phyloP scores from a whole-genome alignment of 2,797 vertebrate genomes.

The Pachyuromys duprasi region DNA sequence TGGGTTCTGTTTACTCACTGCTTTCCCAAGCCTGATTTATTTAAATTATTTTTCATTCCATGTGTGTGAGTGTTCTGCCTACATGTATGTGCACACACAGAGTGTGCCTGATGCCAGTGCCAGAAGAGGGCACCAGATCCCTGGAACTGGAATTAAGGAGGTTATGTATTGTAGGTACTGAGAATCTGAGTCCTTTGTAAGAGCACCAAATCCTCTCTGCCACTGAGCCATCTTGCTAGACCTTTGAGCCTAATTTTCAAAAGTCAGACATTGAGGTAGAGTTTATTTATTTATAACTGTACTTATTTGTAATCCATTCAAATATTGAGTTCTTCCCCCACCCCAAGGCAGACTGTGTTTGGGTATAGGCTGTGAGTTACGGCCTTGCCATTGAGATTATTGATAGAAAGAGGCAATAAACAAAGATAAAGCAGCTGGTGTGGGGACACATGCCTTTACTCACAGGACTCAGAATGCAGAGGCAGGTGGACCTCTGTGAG shows the following conservation, averaged over 20 bases:
- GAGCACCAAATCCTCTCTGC: neutral
- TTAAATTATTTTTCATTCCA: neutral
- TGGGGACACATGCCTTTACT: neutral
- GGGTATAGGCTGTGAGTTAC: neutral
- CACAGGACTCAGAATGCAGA: neutral
- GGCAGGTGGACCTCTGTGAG: neutral
- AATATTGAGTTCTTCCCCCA: neutral
- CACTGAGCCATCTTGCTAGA: neutral
- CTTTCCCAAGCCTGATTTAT: neutral
- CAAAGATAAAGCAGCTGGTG: neutral
- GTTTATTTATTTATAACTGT: conserved; percentile 33
- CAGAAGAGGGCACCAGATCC: neutral
- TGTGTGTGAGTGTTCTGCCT: neutral
- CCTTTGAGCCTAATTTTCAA: neutral
- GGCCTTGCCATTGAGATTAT: neutral
- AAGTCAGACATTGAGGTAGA: conserved; percentile 6
- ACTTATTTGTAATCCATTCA: conserved; percentile 5
- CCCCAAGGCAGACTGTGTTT: neutral
- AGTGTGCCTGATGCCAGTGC: neutral
- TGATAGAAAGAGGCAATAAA: neutral
- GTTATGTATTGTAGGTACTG: neutral
- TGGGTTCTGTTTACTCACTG: neutral
- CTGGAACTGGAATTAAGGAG: neutral
- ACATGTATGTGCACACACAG: neutral
- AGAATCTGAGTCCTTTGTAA: neutral